A percentile compares a stretch with the other conserved stretches of the same genome.
Evolutionary conservation across 2,113 vertebrate species (phyloP).

Genomic region (Ptychochromis oligacanthus): DNA sequence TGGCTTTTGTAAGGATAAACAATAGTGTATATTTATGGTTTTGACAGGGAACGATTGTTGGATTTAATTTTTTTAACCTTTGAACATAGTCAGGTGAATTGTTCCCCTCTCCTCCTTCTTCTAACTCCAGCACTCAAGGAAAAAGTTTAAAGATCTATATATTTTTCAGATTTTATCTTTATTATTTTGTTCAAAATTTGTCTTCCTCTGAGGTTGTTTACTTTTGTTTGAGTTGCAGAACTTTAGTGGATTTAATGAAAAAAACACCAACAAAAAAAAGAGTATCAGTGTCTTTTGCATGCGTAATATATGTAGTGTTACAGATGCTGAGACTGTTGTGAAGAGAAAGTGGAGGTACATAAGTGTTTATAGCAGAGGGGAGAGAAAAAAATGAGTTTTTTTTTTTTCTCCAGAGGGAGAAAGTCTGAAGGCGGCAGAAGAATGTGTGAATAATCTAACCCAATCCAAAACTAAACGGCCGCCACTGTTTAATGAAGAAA

Average conservation of each 20-base stretch:
- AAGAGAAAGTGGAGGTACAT: no score
- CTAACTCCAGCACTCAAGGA: neutral
- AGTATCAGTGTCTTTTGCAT: neutral
- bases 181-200: neutral
- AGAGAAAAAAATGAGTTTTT: neutral
- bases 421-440: neutral
- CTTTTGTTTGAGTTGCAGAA: neutral
- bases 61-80: constrained; percentile 9
- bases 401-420: neutral
- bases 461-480: neutral
- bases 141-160: neutral
- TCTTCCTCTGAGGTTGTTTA: neutral
- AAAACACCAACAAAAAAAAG: neutral
- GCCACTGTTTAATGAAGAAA: neutral
- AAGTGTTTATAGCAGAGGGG: no score
- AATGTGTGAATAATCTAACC: constrained; percentile 10
- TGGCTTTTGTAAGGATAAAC: neutral
- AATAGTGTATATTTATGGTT: neutral
- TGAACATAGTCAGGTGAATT: neutral
- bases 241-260: neutral
- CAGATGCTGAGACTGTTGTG: no score
- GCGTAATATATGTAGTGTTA: neutral
- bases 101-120: neutral
- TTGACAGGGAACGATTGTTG: neutral
- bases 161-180: neutral